Percentiles rank a stretch among this genome's conserved stretches.
Evolutionary conservation across 35 echinoderm and acorn worm genomes (phyloP).

Genomic region (Diadema setosum): DNA sequence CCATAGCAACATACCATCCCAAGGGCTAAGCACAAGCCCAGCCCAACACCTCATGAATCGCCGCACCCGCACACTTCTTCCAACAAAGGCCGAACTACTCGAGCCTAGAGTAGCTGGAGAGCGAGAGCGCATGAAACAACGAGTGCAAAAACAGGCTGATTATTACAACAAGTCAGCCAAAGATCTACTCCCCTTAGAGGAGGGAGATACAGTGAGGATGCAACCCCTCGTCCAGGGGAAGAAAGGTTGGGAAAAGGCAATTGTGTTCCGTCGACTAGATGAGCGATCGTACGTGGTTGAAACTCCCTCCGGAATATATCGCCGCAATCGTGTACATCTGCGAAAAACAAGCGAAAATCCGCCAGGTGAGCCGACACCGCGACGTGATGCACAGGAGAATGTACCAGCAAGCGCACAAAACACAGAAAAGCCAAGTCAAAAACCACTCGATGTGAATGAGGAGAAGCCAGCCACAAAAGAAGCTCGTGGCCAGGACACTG

Average conservation of each 20-base stretch:
- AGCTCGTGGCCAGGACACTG: no score
- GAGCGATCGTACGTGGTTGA: slow-evolving; percentile 36
- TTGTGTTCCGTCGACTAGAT: slow-evolving; percentile 5
- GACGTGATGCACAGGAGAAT: no score
- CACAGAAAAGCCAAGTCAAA: no score
- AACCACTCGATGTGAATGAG: no score
- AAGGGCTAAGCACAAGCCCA: neutral
- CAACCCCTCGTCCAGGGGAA: slow-evolving; percentile 37
- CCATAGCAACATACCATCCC: neutral
- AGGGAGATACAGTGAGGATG: slow-evolving; percentile 28
- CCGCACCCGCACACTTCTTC: slow-evolving; percentile 6
- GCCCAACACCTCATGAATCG: slow-evolving; percentile 24
- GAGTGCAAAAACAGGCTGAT: neutral
- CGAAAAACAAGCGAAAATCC: no score
- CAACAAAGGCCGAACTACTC: neutral
- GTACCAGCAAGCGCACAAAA: no score
- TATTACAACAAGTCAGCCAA: neutral
- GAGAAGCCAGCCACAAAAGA: no score
- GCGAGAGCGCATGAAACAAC: no score
- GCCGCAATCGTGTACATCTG: no score
- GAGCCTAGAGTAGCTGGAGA: neutral
- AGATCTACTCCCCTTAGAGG: neutral
- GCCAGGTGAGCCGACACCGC: no score
- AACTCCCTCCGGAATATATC: no score
- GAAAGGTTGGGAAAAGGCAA: slow-evolving; percentile 35